These are phyloP conservation scores for Kryphioiulus occultus DNA, from an alignment of 2,888 invertebrate genomes.

Conservation along the genomic window DNA sequence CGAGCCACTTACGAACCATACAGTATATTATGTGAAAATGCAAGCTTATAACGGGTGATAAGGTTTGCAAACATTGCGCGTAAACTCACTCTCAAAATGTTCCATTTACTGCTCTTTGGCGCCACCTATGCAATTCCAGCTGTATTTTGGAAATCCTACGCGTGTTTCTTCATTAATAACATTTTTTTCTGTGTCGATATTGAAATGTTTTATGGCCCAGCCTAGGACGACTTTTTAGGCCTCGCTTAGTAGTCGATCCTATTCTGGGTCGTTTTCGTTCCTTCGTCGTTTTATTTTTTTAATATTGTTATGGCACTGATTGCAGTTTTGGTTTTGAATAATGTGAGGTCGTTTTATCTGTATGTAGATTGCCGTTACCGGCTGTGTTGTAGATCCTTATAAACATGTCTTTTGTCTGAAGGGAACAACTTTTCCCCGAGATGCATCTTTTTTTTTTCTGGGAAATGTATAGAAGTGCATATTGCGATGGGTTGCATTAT, in stretches of 20 bases:
- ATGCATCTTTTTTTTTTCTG: not conserved
- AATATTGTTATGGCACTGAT: constrained; percentile 40
- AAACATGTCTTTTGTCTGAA: constrained; percentile 46
- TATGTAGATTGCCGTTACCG: constrained; percentile 46
- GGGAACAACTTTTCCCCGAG: constrained; percentile 44
- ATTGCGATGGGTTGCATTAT: constrained; percentile 22
- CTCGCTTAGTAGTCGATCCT: not conserved
- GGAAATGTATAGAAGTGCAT: constrained; percentile 2
- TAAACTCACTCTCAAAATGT: too few relatives aligned
- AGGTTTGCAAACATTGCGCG: too few relatives aligned
- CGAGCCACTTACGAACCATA: too few relatives aligned
- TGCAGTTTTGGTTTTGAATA: constrained; percentile 41
- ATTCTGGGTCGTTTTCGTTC: constrained; percentile 32
- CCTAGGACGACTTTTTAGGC: not conserved
- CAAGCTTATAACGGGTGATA: too few relatives aligned
- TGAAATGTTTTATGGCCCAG: constrained; percentile 27
- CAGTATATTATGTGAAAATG: too few relatives aligned
- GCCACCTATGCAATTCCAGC: not conserved
- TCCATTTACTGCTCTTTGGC: not conserved
- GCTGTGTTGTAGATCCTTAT: constrained; percentile 46
- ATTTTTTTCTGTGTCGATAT: constrained; percentile 1
- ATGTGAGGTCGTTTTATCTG: constrained; percentile 46
- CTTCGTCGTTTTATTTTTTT: constrained; percentile 39
- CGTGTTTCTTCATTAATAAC: constrained; percentile 20
- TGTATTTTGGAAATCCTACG: not conserved